Conservation (phyloP, 2,797 vertebrate genomes). For the Eulemur rubriventer region DNA sequence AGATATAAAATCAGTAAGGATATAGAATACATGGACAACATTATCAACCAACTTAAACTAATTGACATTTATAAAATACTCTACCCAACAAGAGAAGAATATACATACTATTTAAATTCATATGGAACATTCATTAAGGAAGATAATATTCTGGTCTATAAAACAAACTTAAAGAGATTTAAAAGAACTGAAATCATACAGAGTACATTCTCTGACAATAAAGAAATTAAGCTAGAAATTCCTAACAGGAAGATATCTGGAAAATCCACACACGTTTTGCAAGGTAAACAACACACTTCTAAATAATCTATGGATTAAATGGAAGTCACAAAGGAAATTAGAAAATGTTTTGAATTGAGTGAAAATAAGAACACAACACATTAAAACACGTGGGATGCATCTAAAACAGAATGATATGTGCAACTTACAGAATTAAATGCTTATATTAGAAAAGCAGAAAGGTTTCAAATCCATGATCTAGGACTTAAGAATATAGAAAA, state of each 20-base stretch:
- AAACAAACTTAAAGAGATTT: conserved; percentile 15
- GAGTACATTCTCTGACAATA: background rate
- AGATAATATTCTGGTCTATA: background rate
- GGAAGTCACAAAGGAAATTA: conserved; percentile 12
- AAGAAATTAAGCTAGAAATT: conserved; percentile 4
- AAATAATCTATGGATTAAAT: background rate
- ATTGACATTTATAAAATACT: background rate
- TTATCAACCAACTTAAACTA: background rate
- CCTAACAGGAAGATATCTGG: background rate
- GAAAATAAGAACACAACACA: background rate
- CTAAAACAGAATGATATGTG: background rate
- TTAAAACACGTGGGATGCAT: background rate
- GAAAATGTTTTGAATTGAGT: background rate
- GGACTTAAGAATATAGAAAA: background rate
- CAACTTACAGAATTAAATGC: background rate
- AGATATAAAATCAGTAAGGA: background rate
- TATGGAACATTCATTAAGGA: background rate
- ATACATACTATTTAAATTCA: background rate
- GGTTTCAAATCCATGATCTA: background rate
- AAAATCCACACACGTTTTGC: background rate
- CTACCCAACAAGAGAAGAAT: background rate
- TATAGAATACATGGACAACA: background rate
- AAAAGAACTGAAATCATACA: conserved; percentile 23
- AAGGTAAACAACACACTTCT: background rate
- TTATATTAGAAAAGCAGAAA: background rate